Conservation (phyloP, 2,113 vertebrate genomes). For the Clinocottus analis region DNA sequence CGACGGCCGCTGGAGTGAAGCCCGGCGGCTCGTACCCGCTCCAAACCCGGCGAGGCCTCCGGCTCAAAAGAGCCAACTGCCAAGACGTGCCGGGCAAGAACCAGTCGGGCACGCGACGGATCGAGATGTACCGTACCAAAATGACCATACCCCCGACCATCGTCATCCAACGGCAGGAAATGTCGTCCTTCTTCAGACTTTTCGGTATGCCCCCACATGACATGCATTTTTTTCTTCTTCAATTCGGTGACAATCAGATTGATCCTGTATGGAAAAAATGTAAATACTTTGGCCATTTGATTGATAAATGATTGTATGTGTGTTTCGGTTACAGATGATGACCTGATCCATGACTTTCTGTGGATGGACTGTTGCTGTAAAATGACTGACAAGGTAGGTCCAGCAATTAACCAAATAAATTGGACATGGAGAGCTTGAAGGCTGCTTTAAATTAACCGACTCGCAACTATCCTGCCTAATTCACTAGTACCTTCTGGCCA, state of each 20-base stretch:
- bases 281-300: no score
- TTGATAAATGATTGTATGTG: background rate
- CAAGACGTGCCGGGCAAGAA: constrained; percentile 80
- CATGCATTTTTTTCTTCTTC: background rate
- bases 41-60: constrained; percentile 79
- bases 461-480: constrained; percentile 11
- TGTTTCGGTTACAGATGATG: constrained; percentile 87
- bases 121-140: constrained; percentile 38
- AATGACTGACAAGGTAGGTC: constrained; percentile 92
- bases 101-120: constrained; percentile 31
- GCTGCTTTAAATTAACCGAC: background rate
- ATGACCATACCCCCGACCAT: constrained; percentile 76
- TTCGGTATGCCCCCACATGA: constrained; percentile 84
- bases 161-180: constrained; percentile 90
- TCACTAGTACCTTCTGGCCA: constrained; percentile 95
- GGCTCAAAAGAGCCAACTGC: constrained; percentile 78
- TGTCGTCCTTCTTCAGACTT: constrained; percentile 93
- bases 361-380: constrained; percentile 96
- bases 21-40: constrained; percentile 76
- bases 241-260: background rate
- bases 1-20: constrained; percentile 83
- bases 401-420: background rate
- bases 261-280: background rate
- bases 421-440: background rate
- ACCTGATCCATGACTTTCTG: constrained; percentile 93